These are phyloP conservation scores for Pantherophis guttatus DNA, from an alignment of 2,113 vertebrate genomes.

Conservation along the genomic window DNA sequence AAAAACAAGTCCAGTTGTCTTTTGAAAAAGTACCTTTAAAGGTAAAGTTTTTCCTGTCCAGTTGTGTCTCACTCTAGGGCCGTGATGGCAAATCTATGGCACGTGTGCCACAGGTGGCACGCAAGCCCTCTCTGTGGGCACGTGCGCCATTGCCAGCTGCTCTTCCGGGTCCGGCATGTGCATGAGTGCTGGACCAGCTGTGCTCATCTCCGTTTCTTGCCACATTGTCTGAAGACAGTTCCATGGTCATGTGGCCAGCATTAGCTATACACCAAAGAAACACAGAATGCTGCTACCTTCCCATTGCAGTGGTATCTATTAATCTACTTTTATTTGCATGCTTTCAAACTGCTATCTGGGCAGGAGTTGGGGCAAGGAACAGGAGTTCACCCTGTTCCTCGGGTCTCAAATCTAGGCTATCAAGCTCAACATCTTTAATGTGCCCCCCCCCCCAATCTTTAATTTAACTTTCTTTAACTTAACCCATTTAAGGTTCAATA, in stretches of 20 bases:
- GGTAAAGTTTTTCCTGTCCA: neutral
- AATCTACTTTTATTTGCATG: neutral
- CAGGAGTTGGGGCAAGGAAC: neutral
- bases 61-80: neutral
- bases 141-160: no score
- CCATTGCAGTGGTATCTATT: neutral
- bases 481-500: neutral
- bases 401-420: neutral
- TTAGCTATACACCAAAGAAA: neutral
- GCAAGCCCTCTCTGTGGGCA: no score
- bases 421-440: neutral
- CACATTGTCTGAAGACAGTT: neutral
- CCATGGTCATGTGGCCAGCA: neutral
- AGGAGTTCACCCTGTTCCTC: neutral
- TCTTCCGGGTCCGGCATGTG: no score
- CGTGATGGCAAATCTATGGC: no score
- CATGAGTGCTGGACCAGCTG: no score
- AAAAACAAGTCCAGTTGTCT: neutral
- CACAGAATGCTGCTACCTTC: neutral
- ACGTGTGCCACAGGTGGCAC: no score
- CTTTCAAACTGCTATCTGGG: neutral
- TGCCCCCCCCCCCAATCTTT: neutral
- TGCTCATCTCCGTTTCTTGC: neutral
- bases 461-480: neutral
- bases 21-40: neutral